A percentile compares a stretch with the other conserved stretches of the same genome.
Conservation (phyloP, 1,140 invertebrate species). For the Papilio polytes region DNA sequence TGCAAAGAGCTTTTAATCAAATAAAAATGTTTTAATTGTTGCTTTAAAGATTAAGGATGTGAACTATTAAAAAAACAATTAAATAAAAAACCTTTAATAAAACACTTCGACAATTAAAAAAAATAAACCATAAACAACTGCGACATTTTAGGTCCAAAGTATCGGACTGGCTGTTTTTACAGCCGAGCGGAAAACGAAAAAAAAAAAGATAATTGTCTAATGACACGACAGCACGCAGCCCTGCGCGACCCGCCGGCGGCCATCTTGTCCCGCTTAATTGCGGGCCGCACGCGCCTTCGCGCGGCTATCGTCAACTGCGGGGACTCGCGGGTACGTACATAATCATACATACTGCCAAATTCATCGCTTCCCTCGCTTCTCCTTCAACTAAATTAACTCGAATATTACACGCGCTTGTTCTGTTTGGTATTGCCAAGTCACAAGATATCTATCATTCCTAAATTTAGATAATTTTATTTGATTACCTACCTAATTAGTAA, state of each 20-base stretch:
- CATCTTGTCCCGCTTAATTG: slow-evolving; percentile 56
- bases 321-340: slow-evolving; percentile 18
- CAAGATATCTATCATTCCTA: neutral
- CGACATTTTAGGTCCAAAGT: slow-evolving; percentile 25
- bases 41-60: neutral
- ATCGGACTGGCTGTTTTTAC: slow-evolving; percentile 27
- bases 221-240: slow-evolving; percentile 44
- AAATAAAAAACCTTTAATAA: neutral
- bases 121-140: slow-evolving; percentile 13
- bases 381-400: slow-evolving; percentile 7
- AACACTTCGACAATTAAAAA: neutral
- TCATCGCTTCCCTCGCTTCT: slow-evolving; percentile 27
- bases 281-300: slow-evolving; percentile 54
- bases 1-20: neutral
- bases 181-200: slow-evolving; percentile 11
- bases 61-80: neutral
- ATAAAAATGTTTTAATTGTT: neutral
- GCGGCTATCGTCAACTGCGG: slow-evolving; percentile 45
- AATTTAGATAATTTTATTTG: neutral
- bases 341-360: slow-evolving; percentile 1
- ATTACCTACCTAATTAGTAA: neutral
- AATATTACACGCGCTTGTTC: slow-evolving; percentile 4
- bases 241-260: slow-evolving; percentile 42
- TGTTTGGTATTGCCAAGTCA: neutral
- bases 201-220: slow-evolving; percentile 39